A percentile compares a stretch with the other conserved stretches of the same genome.
These are phyloP conservation scores for Melanotaenia duboulayi DNA, from an alignment of 2,113 vertebrate genomes.

Conservation along the genomic window DNA sequence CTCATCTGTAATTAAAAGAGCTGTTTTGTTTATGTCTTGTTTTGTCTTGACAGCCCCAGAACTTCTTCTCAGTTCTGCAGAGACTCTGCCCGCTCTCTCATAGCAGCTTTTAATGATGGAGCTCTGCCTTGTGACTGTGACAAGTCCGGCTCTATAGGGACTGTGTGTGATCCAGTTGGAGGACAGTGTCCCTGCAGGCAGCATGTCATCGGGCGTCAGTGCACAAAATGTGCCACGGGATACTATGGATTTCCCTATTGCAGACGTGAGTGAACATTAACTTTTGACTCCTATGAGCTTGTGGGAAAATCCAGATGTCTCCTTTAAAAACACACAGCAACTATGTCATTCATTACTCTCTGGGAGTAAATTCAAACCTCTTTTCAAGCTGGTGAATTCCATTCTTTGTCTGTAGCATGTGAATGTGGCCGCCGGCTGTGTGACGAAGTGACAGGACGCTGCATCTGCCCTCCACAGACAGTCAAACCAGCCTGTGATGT, in stretches of 20 bases:
- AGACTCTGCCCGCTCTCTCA: constrained; percentile 87
- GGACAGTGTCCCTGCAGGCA: constrained; percentile 90
- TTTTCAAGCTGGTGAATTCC: neutral
- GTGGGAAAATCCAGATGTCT: neutral
- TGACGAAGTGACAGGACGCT: constrained; percentile 88
- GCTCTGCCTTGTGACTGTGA: constrained; percentile 90
- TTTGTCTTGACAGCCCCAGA: constrained; percentile 77
- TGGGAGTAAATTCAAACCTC: neutral
- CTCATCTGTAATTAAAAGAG: neutral
- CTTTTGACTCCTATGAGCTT: neutral
- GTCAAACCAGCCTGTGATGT: constrained; percentile 86
- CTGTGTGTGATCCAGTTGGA: constrained; percentile 83
- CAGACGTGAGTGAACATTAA: constrained; percentile 83
- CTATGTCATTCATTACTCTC: neutral
- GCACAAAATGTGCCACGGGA: constrained; percentile 87
- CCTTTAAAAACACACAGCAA: neutral
- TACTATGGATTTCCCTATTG: constrained; percentile 93
- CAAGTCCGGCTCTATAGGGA: constrained; percentile 72
- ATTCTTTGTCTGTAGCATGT: constrained; percentile 80
- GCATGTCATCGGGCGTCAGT: constrained; percentile 86
- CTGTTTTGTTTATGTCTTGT: neutral
- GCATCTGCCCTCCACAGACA: constrained; percentile 91
- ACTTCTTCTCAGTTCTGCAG: constrained; percentile 86
- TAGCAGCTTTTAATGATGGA: constrained; percentile 87
- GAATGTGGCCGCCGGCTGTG: constrained; percentile 87